phyloP scores from a whole-genome alignment of 1,140 invertebrate genomes.

The Phymastichus coffea region DNA sequence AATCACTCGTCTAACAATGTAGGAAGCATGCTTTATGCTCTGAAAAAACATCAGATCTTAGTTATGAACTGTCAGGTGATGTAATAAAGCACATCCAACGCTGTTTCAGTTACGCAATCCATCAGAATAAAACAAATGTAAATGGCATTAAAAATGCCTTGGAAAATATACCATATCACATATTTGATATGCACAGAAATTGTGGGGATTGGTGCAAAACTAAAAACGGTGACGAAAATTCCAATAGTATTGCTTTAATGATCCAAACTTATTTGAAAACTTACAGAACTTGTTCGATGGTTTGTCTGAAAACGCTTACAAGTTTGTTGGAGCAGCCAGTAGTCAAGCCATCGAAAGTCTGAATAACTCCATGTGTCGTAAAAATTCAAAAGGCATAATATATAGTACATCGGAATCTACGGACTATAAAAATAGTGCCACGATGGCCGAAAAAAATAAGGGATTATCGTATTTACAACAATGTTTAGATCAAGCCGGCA shows the following conservation, averaged over 20 bases:
- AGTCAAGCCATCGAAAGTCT: slow-evolving; percentile 37
- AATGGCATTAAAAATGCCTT: background rate
- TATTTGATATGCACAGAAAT: slow-evolving; percentile 4
- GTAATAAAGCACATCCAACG: slow-evolving; percentile 1
- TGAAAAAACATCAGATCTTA: background rate
- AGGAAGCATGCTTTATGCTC: background rate
- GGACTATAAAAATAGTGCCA: slow-evolving; percentile 27
- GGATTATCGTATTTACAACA: too few species aligned
- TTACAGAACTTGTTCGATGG: slow-evolving; percentile 22
- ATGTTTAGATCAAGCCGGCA: too few species aligned
- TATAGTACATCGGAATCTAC: slow-evolving; percentile 31
- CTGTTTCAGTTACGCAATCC: slow-evolving; percentile 3
- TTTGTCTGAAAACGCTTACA: slow-evolving; percentile 19
- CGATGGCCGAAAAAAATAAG: slow-evolving; percentile 30
- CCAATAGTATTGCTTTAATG: too few species aligned
- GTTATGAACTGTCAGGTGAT: background rate
- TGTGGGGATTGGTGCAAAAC: slow-evolving; percentile 18
- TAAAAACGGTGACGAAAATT: background rate
- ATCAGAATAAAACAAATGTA: background rate
- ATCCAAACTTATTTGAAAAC: slow-evolving; percentile 11
- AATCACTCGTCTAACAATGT: slow-evolving; percentile 3
- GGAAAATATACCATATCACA: slow-evolving; percentile 7
- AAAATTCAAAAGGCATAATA: slow-evolving; percentile 28
- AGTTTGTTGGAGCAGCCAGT: slow-evolving; percentile 33
- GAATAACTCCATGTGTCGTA: slow-evolving; percentile 32